Base-by-base conservation (phyloP, 1,140 invertebrate species). In the Philotrypesis tridentata region DNA sequence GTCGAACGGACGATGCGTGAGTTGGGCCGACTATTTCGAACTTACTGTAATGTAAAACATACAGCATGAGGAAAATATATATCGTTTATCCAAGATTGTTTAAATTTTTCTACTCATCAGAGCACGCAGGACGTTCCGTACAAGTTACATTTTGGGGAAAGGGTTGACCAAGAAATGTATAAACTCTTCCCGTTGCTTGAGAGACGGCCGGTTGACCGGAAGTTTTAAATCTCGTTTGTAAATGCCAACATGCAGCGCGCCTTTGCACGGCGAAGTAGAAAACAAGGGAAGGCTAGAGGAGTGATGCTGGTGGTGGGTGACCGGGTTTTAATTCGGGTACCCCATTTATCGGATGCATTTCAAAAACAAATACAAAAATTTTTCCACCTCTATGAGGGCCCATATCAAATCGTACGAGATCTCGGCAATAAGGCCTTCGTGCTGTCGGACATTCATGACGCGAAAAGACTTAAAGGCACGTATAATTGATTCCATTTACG, bases 21-120 rank as follows among this genome's bases (percentile, higher is more conserved):
- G 11, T 29, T 79, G 33, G 77, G 77, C 1, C n/a, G 67, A 11
- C 21, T 79, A 1, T 70, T 79, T 6, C 77, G 67, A 0, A 80
- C 55, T 4, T 73, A 70, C 65, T 80, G 70, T 29, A 14, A 17
- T 9, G 75, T 77, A 21, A 63, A 65, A 21, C 73, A 83, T 29
- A 80, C 63, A 2, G 12, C 8, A 11, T 77, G 78, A 78, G 76
- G 31, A 1, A 63, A 77, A 31, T 75, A 71, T 25, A 71, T 83
- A 6, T 1, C 8, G 12, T 40, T 40, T n/a, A 31, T 71, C 4
- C 31, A 84, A 31, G n/a, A 43, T 14, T 72, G 68, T 17, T 17
- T 84, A 0, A 84, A 84, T 77, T 23, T 68, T 27, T 73, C 77
- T 0, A 77, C 72, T 6, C 72, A 77, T 67, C 72, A 72, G n/a